phyloP scores from a whole-genome alignment of 2,113 vertebrate species.

The Odontesthes bonariensis region DNA sequence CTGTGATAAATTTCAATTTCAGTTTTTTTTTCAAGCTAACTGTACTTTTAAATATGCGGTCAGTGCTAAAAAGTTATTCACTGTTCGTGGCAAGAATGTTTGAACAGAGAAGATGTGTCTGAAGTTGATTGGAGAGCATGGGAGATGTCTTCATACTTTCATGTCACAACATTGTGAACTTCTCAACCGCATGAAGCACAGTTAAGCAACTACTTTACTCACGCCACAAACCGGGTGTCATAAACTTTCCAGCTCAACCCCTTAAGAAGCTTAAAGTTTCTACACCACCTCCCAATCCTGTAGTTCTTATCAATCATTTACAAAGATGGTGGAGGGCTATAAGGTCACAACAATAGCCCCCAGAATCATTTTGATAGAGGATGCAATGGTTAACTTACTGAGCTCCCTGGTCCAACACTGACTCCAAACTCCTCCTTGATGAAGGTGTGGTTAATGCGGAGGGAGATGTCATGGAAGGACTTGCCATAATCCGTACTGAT shows the following conservation, averaged over 20 bases:
- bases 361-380: not conserved
- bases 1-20: too few relatives aligned
- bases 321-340: not conserved
- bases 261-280: too few relatives aligned
- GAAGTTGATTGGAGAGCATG: not conserved
- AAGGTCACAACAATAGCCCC: not conserved
- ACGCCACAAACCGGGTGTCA: not conserved
- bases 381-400: slow-evolving; percentile 61
- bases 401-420: slow-evolving; percentile 82
- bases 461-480: slow-evolving; percentile 84
- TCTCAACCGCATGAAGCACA: not conserved
- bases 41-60: too few relatives aligned
- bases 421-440: slow-evolving; percentile 85
- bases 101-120: not conserved
- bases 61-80: too few relatives aligned
- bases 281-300: not conserved
- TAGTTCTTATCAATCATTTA: not conserved
- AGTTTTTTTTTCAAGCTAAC: too few relatives aligned
- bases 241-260: not conserved
- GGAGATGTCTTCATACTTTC: slow-evolving; percentile 12
- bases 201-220: not conserved
- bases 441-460: slow-evolving; percentile 83
- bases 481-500: slow-evolving; percentile 85
- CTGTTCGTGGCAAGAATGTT: not conserved
- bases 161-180: slow-evolving; percentile 19